Conservation (phyloP, 2,888 invertebrate species). For the Ceraclea dissimilis region DNA sequence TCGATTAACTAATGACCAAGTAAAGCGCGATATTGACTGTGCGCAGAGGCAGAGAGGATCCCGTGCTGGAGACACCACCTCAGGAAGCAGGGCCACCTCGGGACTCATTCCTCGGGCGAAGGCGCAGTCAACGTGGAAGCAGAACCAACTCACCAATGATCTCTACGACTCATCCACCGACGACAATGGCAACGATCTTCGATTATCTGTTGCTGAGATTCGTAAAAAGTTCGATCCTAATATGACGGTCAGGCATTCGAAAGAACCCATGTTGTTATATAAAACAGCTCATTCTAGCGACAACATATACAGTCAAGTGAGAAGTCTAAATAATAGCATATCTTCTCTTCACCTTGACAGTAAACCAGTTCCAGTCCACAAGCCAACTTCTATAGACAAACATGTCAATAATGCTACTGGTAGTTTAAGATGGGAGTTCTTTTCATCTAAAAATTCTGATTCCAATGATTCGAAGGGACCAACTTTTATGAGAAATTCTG, state of each 20-base stretch:
- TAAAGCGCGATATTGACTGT: constrained; percentile 24
- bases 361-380: constrained; percentile 42
- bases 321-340: constrained; percentile 19
- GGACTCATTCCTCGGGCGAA: constrained; percentile 30
- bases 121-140: constrained; percentile 37
- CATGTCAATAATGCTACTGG: constrained; percentile 34
- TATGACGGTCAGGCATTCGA: constrained; percentile 44
- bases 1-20: constrained; percentile 12
- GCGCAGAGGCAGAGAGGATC: constrained; percentile 20
- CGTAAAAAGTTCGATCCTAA: constrained; percentile 49
- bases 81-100: constrained; percentile 38
- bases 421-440: constrained; percentile 26
- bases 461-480: constrained; percentile 12
- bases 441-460: constrained; percentile 27
- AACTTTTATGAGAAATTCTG: constrained; percentile 14
- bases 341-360: constrained; percentile 33
- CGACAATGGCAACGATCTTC: constrained; percentile 51
- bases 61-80: constrained; percentile 29
- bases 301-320: constrained; percentile 38
- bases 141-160: constrained; percentile 30
- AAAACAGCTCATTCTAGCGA: constrained; percentile 30
- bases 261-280: constrained; percentile 32
- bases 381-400: constrained; percentile 38
- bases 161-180: constrained; percentile 46
- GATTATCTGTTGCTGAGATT: constrained; percentile 51